Percentiles rank a stretch among this genome's conserved stretches.
phyloP scores from a whole-genome alignment of 2,113 vertebrate genomes.

The Prunella fulvescens region DNA sequence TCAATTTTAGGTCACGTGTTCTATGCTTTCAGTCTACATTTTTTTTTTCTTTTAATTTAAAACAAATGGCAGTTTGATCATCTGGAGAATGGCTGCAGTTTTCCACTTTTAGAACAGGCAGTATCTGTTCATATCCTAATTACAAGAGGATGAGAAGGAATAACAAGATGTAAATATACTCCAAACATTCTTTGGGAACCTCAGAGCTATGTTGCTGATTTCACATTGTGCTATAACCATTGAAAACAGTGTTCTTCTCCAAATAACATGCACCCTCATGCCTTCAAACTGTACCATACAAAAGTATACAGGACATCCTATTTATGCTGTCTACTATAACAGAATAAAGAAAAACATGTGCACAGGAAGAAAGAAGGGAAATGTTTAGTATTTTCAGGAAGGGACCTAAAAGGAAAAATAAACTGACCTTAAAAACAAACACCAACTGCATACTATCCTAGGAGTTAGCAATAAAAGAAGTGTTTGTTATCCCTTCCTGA shows the following conservation, averaged over 20 bases:
- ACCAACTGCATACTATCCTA: background rate
- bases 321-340: background rate
- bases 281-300: background rate
- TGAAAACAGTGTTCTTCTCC: background rate
- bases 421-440: background rate
- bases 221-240: background rate
- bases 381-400: background rate
- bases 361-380: background rate
- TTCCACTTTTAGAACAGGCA: background rate
- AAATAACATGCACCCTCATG: background rate
- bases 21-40: background rate
- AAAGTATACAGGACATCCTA: background rate
- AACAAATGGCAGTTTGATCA: background rate
- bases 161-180: background rate
- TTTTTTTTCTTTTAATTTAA: background rate
- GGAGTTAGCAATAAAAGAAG: background rate
- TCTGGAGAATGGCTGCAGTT: background rate
- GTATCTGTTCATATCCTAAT: background rate
- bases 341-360: background rate
- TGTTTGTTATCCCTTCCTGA: background rate
- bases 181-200: background rate
- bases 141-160: background rate
- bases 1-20: background rate
- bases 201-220: background rate
- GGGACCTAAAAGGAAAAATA: background rate